phyloP scores from a whole-genome alignment of 2,797 vertebrate genomes.

The Intellagama lesueurii region DNA sequence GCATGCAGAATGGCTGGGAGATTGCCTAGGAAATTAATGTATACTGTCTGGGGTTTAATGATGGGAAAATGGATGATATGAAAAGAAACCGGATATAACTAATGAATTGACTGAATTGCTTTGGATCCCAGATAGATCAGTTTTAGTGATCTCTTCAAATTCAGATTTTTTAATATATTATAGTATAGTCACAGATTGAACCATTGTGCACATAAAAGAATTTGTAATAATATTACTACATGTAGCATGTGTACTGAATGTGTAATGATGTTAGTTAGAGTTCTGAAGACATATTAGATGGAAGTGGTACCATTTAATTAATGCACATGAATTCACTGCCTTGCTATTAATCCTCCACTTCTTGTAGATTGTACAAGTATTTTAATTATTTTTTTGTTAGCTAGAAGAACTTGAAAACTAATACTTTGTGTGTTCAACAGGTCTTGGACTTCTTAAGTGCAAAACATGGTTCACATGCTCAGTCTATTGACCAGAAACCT shows the following conservation, averaged over 20 bases:
- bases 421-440: conserved; percentile 62
- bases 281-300: conserved; percentile 31
- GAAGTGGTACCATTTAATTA: conserved; percentile 19
- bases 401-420: conserved; percentile 60
- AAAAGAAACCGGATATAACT: neutral
- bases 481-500: conserved; percentile 63
- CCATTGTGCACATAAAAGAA: neutral
- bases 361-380: conserved; percentile 30
- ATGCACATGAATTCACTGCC: conserved; percentile 2
- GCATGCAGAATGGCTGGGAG: neutral
- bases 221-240: neutral
- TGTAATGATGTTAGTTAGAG: neutral
- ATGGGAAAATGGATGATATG: neutral
- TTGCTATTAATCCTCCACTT: conserved; percentile 55
- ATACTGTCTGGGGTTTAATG: neutral
- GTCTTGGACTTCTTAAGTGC: conserved; percentile 60
- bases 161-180: neutral
- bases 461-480: conserved; percentile 58
- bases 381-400: conserved; percentile 57
- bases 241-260: neutral
- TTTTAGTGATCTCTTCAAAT: neutral
- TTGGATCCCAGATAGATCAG: neutral
- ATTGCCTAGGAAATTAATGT: neutral
- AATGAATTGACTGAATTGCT: neutral
- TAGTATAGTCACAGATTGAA: neutral